Conservation (phyloP, 2,113 vertebrate genomes). For the Probosciger aterrimus region DNA sequence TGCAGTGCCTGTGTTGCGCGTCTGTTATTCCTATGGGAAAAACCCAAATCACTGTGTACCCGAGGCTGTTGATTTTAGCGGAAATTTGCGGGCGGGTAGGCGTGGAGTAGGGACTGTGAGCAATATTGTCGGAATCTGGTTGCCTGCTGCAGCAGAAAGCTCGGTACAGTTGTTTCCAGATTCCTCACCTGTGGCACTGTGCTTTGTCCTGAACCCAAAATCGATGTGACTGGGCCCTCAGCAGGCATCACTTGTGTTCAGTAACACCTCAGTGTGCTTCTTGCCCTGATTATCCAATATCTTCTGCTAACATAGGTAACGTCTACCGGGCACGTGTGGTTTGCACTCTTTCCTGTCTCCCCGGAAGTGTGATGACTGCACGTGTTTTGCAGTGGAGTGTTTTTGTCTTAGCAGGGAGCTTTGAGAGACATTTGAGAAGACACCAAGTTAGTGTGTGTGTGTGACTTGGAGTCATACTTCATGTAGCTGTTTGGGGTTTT, state of each 20-base stretch:
- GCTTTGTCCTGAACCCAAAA: neutral
- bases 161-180: neutral
- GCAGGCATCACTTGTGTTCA: neutral
- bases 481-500: accelerated
- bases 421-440: neutral
- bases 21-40: neutral
- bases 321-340: neutral
- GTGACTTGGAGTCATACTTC: neutral
- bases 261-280: neutral
- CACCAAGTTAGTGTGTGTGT: neutral
- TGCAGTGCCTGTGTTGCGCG: neutral
- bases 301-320: accelerated
- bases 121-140: neutral
- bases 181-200: neutral
- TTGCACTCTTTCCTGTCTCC: neutral
- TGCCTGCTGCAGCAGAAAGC: neutral
- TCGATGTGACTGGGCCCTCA: accelerated
- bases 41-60: neutral
- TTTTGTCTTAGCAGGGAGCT: neutral
- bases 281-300: accelerated
- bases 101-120: neutral
- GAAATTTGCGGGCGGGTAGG: neutral
- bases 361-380: neutral
- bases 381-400: neutral
- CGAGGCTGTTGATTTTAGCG: neutral